These are phyloP conservation scores for Chrysolina oricalcia DNA, from an alignment of 2,888 invertebrate genomes.

Conservation along the genomic window DNA sequence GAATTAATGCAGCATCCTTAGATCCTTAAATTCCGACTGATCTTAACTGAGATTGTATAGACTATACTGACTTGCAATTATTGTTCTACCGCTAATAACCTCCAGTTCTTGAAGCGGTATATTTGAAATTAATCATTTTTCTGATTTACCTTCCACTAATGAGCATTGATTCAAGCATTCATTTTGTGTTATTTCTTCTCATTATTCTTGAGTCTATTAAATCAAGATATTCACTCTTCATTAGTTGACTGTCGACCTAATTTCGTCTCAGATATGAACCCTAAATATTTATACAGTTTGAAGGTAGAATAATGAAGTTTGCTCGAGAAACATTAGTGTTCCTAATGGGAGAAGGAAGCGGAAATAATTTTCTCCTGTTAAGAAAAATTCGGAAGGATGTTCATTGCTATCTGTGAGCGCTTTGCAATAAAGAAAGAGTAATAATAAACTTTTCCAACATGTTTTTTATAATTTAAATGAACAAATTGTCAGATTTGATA, in stretches of 20 bases:
- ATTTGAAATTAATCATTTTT: neutral
- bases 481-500: too few relatives aligned
- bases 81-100: too few relatives aligned
- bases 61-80: too few relatives aligned
- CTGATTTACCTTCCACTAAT: neutral
- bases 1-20: too few relatives aligned
- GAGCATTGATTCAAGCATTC: neutral
- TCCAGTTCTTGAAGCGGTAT: too few relatives aligned
- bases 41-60: too few relatives aligned
- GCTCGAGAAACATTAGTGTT: neutral
- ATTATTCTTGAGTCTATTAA: neutral
- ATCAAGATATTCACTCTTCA: neutral
- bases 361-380: neutral
- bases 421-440: neutral
- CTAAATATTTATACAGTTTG: constrained; percentile 4
- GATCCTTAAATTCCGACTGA: too few relatives aligned
- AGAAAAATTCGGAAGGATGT: neutral
- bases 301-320: neutral
- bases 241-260: neutral
- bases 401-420: neutral
- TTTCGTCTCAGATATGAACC: neutral
- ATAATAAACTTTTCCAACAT: neutral
- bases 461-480: too few relatives aligned
- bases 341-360: neutral
- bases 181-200: neutral